A percentile compares a stretch with the other conserved stretches of the same genome.
These are phyloP conservation scores for Buceros bicornis DNA, from an alignment of 2,797 vertebrate species.

Conservation along the genomic window DNA sequence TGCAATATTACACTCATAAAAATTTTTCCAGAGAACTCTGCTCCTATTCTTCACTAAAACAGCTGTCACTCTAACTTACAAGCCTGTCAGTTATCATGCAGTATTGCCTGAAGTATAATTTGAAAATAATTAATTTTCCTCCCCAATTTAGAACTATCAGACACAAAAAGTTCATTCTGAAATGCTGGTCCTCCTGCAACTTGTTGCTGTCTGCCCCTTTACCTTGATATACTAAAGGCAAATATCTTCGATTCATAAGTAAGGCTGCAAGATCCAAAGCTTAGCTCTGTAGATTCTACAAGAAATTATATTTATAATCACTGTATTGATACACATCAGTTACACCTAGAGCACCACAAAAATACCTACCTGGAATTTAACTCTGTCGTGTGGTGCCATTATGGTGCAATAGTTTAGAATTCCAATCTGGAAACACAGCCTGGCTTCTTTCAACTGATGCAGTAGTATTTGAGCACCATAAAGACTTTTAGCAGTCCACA, in stretches of 20 bases:
- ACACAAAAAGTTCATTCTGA: neutral
- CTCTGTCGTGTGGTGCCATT: rapidly evolving
- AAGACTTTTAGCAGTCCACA: slow-evolving; percentile 29
- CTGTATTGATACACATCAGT: neutral
- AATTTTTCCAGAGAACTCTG: neutral
- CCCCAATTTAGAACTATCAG: neutral
- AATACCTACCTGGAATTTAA: slow-evolving; percentile 23
- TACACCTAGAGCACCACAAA: neutral
- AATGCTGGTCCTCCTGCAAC: neutral
- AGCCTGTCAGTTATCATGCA: neutral
- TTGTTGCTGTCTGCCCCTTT: neutral
- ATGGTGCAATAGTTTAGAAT: neutral
- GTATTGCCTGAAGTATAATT: neutral
- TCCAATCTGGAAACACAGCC: neutral
- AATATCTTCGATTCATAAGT: neutral
- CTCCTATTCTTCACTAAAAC: neutral
- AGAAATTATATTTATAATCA: neutral
- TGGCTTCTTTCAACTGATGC: neutral
- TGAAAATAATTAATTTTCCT: neutral
- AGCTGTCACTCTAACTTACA: neutral
- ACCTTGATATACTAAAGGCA: neutral
- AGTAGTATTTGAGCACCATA: neutral
- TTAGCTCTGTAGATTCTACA: neutral
- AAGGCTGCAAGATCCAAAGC: neutral
- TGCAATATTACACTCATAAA: neutral